These are phyloP conservation scores for Lasioglossum malachurum DNA, from an alignment of 2,888 invertebrate genomes.

Conservation along the genomic window DNA sequence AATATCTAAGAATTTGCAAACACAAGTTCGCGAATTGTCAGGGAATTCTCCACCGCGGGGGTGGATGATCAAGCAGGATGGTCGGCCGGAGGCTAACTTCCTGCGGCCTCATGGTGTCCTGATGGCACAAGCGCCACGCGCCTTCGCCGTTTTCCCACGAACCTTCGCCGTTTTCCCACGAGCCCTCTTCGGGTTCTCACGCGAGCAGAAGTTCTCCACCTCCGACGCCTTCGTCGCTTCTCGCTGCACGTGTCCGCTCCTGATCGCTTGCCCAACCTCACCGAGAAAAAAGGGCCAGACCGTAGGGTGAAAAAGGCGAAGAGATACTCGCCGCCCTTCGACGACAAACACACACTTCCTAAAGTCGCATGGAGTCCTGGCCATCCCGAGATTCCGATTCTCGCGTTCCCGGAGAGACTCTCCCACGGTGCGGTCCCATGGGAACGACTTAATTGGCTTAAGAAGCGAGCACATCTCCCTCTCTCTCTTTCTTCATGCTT, in stretches of 20 bases:
- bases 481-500: conserved; percentile 39
- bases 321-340: conserved; percentile 36
- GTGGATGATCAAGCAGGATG: conserved; percentile 20
- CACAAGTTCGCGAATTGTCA: background rate
- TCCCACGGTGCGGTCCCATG: conserved; percentile 83
- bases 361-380: conserved; percentile 76
- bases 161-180: conserved; percentile 76
- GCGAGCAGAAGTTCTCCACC: conserved; percentile 62
- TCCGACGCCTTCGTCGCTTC: conserved; percentile 48
- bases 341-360: conserved; percentile 73
- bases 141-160: conserved; percentile 81
- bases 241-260: conserved; percentile 47
- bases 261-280: background rate
- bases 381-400: conserved; percentile 77
- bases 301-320: conserved; percentile 11
- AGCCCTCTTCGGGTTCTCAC: conserved; percentile 78
- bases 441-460: conserved; percentile 81
- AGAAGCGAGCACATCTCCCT: conserved; percentile 48
- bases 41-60: conserved; percentile 15
- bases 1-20: background rate
- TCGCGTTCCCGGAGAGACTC: conserved; percentile 78
- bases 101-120: conserved; percentile 76
- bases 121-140: conserved; percentile 83
- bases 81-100: conserved; percentile 19
- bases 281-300: conserved; percentile 13